Base-by-base conservation (phyloP, 2,888 invertebrate genomes). In the Lapara coniferarum region DNA sequence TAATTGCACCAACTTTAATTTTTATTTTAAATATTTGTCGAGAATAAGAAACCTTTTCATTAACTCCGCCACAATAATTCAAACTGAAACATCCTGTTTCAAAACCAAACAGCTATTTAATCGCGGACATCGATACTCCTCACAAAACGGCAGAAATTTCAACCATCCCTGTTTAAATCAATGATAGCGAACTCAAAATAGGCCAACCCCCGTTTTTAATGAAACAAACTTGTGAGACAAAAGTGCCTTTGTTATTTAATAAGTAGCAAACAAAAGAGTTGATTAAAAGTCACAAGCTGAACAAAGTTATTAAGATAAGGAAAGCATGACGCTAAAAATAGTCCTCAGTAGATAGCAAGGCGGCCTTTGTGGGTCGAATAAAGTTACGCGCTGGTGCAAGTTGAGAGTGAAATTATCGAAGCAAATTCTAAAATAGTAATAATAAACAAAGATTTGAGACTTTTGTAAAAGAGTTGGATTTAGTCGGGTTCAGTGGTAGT, bases 301-400 rank as follows among this genome's bases (percentile, higher is more conserved):
- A 80, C 81, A 81, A 81, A 82, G 77, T 79, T 82, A 82, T 85
- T 81, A 81, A 85, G 86, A 87, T 86, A 86, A 85, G 84, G 70
- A 71, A 74, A 74, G 77, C 76, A 76, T 77, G 73, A 72, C 72
- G 78, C 80, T 85, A 83, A 84, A 85, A 88, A 85, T 85, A 82
- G 78, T 81, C 78, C 71, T 73, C 75, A 71, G 75, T 73, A 81
- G 83, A 85, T 82, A 85, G 80, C 71, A 72, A 69, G 73, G 67
- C 70, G 74, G 82, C 78, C 80, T 87, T 85, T 85, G 82, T 85
- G 76, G 81, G 80, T 75, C 77, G 80, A 77, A 76, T 71, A 75
- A 81, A 83, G 78, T 82, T 76, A 70, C 63, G 44, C 37, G 8
- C n/a, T 72, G 83, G 81, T 75, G 44, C 66, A 83, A 83, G 76